Conservation (phyloP, 2,888 invertebrate genomes). For the Orgyia antiqua region DNA sequence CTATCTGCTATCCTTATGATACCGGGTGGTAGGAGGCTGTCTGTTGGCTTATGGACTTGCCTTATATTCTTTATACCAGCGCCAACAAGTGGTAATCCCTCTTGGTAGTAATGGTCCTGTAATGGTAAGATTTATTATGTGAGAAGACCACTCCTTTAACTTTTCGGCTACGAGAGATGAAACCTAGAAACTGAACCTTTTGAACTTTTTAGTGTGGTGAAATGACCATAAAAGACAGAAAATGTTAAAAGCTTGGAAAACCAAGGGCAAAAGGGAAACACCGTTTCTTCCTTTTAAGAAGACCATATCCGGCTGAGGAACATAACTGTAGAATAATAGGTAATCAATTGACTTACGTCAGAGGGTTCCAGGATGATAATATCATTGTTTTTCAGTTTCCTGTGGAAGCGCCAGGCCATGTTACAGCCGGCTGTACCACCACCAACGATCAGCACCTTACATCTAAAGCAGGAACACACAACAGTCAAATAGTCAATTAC, state of each 20-base stretch:
- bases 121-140: conserved; percentile 1
- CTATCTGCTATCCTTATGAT: conserved; percentile 88
- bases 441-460: conserved; percentile 91
- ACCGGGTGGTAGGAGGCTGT: conserved; percentile 83
- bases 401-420: conserved; percentile 88
- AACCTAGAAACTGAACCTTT: too few relatives aligned
- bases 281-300: too few relatives aligned
- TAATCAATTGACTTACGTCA: too few relatives aligned
- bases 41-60: conserved; percentile 79
- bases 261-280: too few relatives aligned
- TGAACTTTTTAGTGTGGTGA: too few relatives aligned
- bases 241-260: too few relatives aligned
- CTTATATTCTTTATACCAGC: conserved; percentile 87
- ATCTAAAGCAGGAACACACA: conserved; percentile 73
- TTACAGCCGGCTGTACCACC: conserved; percentile 95
- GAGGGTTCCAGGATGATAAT: conserved; percentile 94
- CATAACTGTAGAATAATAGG: too few relatives aligned
- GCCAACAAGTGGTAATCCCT: conserved; percentile 94
- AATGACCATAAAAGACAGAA: too few relatives aligned
- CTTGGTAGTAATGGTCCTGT: conserved; percentile 94
- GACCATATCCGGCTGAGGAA: too few relatives aligned
- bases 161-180: too few relatives aligned
- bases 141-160: too few relatives aligned
- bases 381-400: conserved; percentile 80
- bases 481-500: too few relatives aligned